Conservation (phyloP, 2,113 vertebrate genomes). For the Chlamydotis undulata region DNA sequence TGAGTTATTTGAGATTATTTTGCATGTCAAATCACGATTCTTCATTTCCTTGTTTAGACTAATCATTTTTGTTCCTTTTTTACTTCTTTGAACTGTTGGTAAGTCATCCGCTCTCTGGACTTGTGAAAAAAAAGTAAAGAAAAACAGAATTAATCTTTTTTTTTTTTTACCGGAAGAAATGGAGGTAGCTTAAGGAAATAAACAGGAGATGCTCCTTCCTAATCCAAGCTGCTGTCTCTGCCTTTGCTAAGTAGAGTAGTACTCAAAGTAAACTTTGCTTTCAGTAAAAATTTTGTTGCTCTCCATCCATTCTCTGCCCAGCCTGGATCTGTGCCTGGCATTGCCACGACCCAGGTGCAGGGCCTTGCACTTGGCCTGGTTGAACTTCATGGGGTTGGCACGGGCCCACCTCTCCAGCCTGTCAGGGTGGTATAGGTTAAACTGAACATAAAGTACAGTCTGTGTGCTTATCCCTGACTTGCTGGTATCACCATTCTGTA, state of each 20-base stretch:
- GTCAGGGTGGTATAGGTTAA: no score
- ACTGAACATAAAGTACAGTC: background rate
- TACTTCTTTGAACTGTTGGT: background rate
- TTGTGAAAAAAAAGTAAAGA: background rate
- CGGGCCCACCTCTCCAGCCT: no score
- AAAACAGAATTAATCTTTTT: background rate
- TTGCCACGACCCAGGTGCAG: no score
- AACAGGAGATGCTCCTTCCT: slow-evolving; percentile 41
- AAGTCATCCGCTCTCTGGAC: background rate
- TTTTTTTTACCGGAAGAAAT: background rate
- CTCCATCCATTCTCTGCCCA: no score
- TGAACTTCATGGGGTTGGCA: no score
- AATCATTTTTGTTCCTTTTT: background rate
- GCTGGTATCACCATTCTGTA: background rate
- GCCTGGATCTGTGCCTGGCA: no score
- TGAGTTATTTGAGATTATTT: background rate
- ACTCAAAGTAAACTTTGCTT: background rate
- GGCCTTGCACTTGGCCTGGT: no score
- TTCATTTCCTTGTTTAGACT: background rate
- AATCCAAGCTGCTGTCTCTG: slow-evolving; percentile 7
- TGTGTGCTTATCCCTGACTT: background rate
- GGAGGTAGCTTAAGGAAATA: background rate
- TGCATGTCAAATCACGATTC: background rate
- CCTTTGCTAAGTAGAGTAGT: background rate
- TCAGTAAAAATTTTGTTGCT: background rate